phyloP scores from a whole-genome alignment of 2,888 invertebrate genomes.

The Adelphocoris suturalis region DNA sequence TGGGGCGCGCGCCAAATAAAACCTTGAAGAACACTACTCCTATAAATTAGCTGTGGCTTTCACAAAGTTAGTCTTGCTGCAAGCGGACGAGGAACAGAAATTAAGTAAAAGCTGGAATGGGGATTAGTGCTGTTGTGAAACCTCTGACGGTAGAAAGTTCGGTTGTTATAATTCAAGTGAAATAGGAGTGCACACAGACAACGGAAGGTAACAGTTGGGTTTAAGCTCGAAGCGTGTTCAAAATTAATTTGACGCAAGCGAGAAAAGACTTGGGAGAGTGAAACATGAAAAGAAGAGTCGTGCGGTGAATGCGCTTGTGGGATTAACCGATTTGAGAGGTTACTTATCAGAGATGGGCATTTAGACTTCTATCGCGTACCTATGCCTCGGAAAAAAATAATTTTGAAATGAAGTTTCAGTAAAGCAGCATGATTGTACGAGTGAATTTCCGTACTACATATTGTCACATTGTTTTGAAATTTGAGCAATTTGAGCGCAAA shows the following conservation, averaged over 20 bases:
- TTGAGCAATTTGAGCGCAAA: no score
- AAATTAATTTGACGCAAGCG: background rate
- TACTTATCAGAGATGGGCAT: background rate
- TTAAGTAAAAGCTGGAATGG: slow-evolving; percentile 22
- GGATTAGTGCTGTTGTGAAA: slow-evolving; percentile 27
- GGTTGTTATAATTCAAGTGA: slow-evolving; percentile 34
- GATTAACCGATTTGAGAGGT: background rate
- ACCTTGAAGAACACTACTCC: background rate
- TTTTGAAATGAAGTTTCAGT: no score
- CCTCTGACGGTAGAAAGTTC: background rate
- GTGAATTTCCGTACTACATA: no score
- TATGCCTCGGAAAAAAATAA: no score
- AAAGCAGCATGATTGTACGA: no score
- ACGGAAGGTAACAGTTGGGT: background rate
- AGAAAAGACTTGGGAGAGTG: background rate
- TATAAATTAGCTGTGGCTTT: slow-evolving; percentile 23
- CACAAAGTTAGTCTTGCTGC: slow-evolving; percentile 5
- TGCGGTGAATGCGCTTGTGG: background rate
- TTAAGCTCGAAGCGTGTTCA: background rate
- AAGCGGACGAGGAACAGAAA: slow-evolving; percentile 17
- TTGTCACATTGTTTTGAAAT: no score
- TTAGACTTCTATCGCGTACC: no score
- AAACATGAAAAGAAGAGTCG: background rate
- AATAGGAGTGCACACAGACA: background rate
- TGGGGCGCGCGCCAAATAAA: slow-evolving; percentile 17